A percentile compares a stretch with the other conserved stretches of the same genome.
phyloP scores from a whole-genome alignment of 2,888 invertebrate species.

The Coelogynopora nodosa region DNA sequence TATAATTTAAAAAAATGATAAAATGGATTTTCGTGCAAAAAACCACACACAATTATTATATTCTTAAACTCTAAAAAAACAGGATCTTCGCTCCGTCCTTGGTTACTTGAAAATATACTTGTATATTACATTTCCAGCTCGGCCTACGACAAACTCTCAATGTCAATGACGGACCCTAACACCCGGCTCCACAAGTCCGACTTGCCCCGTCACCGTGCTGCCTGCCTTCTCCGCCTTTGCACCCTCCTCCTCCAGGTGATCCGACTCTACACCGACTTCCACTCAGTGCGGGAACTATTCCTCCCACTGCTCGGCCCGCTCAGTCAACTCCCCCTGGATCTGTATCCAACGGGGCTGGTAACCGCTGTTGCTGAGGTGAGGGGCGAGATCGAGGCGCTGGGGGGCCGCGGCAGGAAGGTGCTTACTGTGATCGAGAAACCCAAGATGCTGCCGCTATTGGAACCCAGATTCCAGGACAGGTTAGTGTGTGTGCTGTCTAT shows the following conservation, averaged over 20 bases:
- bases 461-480: constrained; percentile 79
- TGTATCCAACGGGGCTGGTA: background rate
- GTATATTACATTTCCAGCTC: no score
- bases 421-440: constrained; percentile 65
- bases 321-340: background rate
- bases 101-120: no score
- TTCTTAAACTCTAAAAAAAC: no score
- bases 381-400: background rate
- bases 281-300: background rate
- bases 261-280: background rate
- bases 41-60: no score
- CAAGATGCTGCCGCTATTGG: constrained; percentile 76
- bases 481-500: no score
- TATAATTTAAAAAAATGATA: no score
- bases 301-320: background rate
- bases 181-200: background rate
- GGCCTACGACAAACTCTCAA: background rate
- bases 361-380: background rate
- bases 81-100: no score
- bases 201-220: background rate
- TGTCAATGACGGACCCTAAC: background rate
- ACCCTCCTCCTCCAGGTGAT: background rate
- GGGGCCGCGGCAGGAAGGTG: background rate
- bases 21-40: no score
- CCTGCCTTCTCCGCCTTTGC: background rate